Evolutionary conservation across 2,888 invertebrate species (phyloP).

Genomic region (Ceramica pisi): DNA sequence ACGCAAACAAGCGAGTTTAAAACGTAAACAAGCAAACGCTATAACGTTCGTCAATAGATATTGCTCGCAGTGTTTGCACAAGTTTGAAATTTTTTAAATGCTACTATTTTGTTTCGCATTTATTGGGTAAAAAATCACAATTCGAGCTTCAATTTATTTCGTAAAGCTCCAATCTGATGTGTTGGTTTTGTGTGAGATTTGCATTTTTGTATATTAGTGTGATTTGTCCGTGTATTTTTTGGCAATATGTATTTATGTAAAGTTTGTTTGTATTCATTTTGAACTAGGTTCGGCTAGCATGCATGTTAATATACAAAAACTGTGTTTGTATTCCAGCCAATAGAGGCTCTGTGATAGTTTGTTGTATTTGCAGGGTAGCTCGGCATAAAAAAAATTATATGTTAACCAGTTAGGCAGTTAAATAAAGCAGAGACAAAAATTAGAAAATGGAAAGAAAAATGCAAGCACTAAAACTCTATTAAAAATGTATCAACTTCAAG

Average conservation of each 20-base stretch:
- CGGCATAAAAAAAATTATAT: background rate
- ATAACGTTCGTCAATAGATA: conserved; percentile 69
- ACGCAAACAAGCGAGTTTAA: conserved; percentile 68
- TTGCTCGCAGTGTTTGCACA: conserved; percentile 66
- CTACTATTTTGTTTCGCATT: conserved; percentile 53
- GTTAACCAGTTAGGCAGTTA: background rate
- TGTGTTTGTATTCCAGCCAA: conserved; percentile 7
- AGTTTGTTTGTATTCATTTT: conserved; percentile 17
- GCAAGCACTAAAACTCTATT: conserved; percentile 16
- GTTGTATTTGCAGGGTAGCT: background rate
- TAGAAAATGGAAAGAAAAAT: conserved; percentile 9
- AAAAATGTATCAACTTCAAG: conserved; percentile 16
- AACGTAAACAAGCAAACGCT: conserved; percentile 67
- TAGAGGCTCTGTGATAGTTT: background rate
- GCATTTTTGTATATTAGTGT: conserved; percentile 32
- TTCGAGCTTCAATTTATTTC: conserved; percentile 47
- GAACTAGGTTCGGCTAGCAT: background rate
- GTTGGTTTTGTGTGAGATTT: conserved; percentile 43
- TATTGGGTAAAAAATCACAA: conserved; percentile 53
- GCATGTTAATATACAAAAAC: background rate
- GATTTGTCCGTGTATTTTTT: conserved; percentile 31
- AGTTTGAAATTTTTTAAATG: conserved; percentile 56
- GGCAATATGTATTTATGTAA: conserved; percentile 26
- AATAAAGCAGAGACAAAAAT: background rate
- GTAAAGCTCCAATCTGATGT: conserved; percentile 49